Conservation (phyloP, 1,140 invertebrate genomes). For the Caenorhabditis tropicalis region DNA sequence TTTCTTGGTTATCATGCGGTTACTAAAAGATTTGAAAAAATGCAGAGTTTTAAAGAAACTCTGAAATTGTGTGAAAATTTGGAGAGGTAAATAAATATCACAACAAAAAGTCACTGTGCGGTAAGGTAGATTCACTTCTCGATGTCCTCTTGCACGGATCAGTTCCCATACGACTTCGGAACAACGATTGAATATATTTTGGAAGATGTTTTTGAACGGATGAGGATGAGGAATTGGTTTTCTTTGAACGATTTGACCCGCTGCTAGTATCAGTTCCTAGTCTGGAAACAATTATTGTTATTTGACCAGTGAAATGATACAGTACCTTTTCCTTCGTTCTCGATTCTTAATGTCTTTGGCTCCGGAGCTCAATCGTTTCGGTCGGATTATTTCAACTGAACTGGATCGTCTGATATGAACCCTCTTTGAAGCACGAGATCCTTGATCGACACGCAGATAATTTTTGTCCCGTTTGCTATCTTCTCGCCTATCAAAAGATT, state of each 20-base stretch:
- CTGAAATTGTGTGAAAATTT: not conserved
- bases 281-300: slow-evolving; percentile 46
- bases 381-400: slow-evolving; percentile 70
- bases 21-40: not conserved
- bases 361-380: slow-evolving; percentile 69
- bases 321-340: slow-evolving; percentile 65
- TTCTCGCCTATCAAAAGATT: slow-evolving; percentile 69
- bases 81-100: not conserved
- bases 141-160: slow-evolving; percentile 71
- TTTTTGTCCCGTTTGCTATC: slow-evolving; percentile 65
- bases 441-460: slow-evolving; percentile 69
- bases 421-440: slow-evolving; percentile 65
- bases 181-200: slow-evolving; percentile 70
- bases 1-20: not conserved
- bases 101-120: slow-evolving; percentile 45
- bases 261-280: slow-evolving; percentile 70
- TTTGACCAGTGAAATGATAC: not conserved
- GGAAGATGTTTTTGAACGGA: slow-evolving; percentile 71
- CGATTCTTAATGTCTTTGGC: slow-evolving; percentile 69
- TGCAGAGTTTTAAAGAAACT: not conserved
- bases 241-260: slow-evolving; percentile 69
- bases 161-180: slow-evolving; percentile 70
- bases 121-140: slow-evolving; percentile 51
- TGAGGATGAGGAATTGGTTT: slow-evolving; percentile 64
- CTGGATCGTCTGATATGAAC: slow-evolving; percentile 71